Evolutionary conservation across 2,113 vertebrate genomes (phyloP), one percentile per base, ranked within the genome.

Genomic region (Mugil cephalus): DNA sequence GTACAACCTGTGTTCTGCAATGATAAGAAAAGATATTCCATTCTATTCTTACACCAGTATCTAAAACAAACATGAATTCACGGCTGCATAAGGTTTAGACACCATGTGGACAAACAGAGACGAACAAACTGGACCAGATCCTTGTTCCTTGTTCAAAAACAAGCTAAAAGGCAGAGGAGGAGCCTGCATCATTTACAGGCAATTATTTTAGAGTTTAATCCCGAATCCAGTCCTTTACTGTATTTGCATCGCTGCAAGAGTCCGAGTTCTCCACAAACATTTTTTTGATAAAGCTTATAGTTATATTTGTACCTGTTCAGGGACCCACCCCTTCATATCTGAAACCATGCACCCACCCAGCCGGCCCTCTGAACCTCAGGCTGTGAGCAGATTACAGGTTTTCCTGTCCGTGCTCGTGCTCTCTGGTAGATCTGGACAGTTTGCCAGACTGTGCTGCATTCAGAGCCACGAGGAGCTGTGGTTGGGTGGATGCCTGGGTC

Each of bases 401-500:
- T 74, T 30, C 65, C 52, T 62, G 69, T 58, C 65, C 58, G 67
- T 48, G 24, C 78, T 73, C 51, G 69, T 39, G 65, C 56, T 72
- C 52, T 74, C 72, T 40, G 66, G 50, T 64, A n/a, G 53, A 79
- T 42, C 48, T 30, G 59, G 47, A 71, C 18, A n/a, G 45, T 50
- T 50, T 73, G 77, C 80, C 89, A 88, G 80, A 67, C 36, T 64
- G 30, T 53, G 45, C 8, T 47, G 64, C 69, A 76, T 53, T 74
- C 70, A 75, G 80, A 86, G 79, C 73, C 75, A 83, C 40, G 34
- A 77, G 66, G n/a, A n/a, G n/a, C n/a, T n/a, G n/a, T n/a, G n/a
- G n/a, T 79, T 84, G 85, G 82, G 77, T 24, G 69, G 55, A 34
- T 81, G 84, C 80, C 87, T 74, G 67, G n/a, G 76, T 47, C 51